Evolutionary conservation across 2,888 invertebrate genomes (phyloP).

Genomic region (Sinelater perroti): DNA sequence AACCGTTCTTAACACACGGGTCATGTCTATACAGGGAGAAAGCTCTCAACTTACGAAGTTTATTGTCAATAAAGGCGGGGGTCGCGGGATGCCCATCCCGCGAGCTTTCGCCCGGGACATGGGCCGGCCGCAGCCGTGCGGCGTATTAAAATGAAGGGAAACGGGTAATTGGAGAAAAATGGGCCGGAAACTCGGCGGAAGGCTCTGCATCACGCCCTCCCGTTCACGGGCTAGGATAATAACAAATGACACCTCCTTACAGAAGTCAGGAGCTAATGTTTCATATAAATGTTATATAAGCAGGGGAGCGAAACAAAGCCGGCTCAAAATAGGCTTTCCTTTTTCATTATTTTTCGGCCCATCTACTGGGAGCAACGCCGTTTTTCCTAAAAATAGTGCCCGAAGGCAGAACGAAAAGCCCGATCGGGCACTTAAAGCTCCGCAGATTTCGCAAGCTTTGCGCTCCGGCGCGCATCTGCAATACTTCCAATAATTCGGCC

Average conservation of each 20-base stretch:
- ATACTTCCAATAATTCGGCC: constrained; percentile 15
- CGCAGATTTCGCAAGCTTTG: too few species aligned
- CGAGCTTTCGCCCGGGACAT: too few species aligned
- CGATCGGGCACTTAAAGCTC: too few species aligned
- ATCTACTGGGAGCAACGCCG: too few species aligned
- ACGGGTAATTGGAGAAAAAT: constrained; percentile 17
- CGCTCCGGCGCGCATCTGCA: too few species aligned
- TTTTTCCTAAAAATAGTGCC: too few species aligned
- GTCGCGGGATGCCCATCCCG: constrained; percentile 12
- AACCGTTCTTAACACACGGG: constrained; percentile 30
- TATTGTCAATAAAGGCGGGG: constrained; percentile 32
- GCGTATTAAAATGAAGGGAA: constrained; percentile 22
- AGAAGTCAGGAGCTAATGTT: constrained; percentile 22
- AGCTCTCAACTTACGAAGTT: constrained; percentile 33
- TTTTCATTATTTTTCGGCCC: too few species aligned
- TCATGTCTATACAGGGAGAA: constrained; percentile 32
- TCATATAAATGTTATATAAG: constrained; percentile 24
- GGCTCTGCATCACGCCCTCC: constrained; percentile 14
- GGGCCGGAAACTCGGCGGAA: constrained; percentile 17
- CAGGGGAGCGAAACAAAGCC: too few species aligned
- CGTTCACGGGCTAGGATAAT: constrained; percentile 22
- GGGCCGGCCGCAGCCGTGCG: not conserved
- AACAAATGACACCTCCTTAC: constrained; percentile 26
- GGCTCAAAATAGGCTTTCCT: too few species aligned
- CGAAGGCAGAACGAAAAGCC: too few species aligned